Conservation (phyloP, 2,888 invertebrate genomes). For the Gasteruption jaculator region DNA sequence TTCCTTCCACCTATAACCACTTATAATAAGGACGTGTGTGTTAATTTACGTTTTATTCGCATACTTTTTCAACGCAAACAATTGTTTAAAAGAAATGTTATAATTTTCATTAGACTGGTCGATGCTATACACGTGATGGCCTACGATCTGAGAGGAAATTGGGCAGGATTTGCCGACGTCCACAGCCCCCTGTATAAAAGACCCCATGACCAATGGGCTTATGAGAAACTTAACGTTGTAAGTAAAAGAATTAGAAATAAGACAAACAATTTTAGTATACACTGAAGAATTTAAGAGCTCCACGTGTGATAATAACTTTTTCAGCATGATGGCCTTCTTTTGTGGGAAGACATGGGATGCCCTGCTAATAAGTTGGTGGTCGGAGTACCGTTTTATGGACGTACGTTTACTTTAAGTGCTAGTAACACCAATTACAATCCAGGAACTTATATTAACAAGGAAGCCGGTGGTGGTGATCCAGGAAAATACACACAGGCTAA, state of each 20-base stretch:
- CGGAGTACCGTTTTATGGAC: slow-evolving; percentile 85
- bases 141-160: slow-evolving; percentile 81
- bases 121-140: slow-evolving; percentile 86
- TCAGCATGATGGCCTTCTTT: slow-evolving; percentile 78
- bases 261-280: no score
- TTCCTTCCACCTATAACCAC: background rate
- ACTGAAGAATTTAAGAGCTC: no score
- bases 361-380: slow-evolving; percentile 82
- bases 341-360: slow-evolving; percentile 89
- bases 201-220: slow-evolving; percentile 84
- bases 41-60: background rate
- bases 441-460: slow-evolving; percentile 86
- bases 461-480: slow-evolving; percentile 81
- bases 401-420: slow-evolving; percentile 76
- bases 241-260: no score
- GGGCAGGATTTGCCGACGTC: slow-evolving; percentile 88
- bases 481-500: slow-evolving; percentile 83
- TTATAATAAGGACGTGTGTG: background rate
- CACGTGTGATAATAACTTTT: no score
- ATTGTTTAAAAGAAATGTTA: no score
- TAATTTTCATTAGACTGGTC: slow-evolving; percentile 38
- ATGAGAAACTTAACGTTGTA: slow-evolving; percentile 86
- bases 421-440: slow-evolving; percentile 79
- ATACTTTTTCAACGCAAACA: no score
- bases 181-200: slow-evolving; percentile 84